Evolutionary conservation across 2,113 vertebrate species (phyloP), one percentile per base, ranked within the genome.

Genomic region (Mesembrinibis cayennensis): DNA sequence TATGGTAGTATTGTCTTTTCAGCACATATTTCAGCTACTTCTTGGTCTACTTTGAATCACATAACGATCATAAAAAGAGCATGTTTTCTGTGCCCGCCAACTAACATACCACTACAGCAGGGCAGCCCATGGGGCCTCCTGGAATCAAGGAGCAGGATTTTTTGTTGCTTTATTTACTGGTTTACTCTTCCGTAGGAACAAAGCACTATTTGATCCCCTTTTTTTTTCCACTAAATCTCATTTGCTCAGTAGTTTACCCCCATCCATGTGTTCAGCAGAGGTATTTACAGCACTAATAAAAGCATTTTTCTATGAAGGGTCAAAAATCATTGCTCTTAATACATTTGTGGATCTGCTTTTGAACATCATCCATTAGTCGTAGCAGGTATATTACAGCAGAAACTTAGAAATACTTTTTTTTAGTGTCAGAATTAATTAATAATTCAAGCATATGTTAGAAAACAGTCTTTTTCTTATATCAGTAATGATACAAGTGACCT

Each of bases 151-250:
- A 88, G 56, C 45, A 85, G 50, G 71, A 87, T n/a, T 89, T 96
- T 73, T 95, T 91, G 73, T 95, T 91, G 91, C 61, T 87, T 97
- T 97, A 96, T 98, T 96, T 96, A 96, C 85, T 82, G 82, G 88
- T 91, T 96, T 97, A 94, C 95, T 95, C 96, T 97, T 97, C 96
- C 40, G 0, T 93, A 94, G 95, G 86, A 98, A 97, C 93, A 97
- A 97, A 97, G 93, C 93, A 93, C 91, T 96, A 93, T 97, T 98
- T 98, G 97, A 98, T 98, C 83, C 87, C 86, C 77, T 32, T 38
- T 98, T 98, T 97, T 95, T 98, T 95, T 2, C 53, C 49, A 97
- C 91, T 98, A 97, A 92, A 98, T 98, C 97, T 97, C 97, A 74
- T 98, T 98, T 94, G 49, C 97, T 97, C 95, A 79, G 95, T 96